A percentile compares a stretch with the other conserved stretches of the same genome.
phyloP scores from a whole-genome alignment of 2,797 vertebrate species.

The Myotis daubentonii region DNA sequence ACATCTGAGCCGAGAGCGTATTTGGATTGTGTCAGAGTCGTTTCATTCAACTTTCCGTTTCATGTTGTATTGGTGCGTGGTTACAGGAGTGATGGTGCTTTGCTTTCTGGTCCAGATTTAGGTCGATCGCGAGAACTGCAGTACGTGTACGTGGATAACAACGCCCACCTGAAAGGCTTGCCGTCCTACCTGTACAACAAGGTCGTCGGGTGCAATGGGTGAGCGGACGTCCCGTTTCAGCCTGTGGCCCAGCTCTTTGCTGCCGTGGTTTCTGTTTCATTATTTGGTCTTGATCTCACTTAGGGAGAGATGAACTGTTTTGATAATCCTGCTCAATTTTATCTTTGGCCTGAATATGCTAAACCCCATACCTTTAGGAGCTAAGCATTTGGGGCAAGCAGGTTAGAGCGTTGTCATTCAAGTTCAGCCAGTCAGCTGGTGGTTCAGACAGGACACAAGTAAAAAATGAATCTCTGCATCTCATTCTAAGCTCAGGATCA shows the following conservation, averaged over 20 bases:
- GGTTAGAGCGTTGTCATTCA: neutral
- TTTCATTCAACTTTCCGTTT: neutral
- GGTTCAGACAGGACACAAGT: neutral
- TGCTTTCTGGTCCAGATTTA: conserved; percentile 89
- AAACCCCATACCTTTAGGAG: neutral
- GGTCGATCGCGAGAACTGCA: conserved; percentile 96
- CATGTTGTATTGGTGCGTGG: neutral
- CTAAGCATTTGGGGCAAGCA: neutral
- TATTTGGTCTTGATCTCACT: conserved; percentile 34
- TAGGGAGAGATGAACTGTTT: neutral
- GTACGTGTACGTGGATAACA: conserved; percentile 97
- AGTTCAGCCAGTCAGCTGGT: neutral
- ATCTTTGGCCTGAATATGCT: conserved; percentile 56
- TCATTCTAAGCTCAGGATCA: neutral
- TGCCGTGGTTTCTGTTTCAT: neutral
- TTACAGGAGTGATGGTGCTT: neutral
- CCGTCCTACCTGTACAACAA: conserved; percentile 94
- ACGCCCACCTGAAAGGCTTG: conserved; percentile 91
- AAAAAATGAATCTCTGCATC: neutral
- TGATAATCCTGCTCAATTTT: conserved; percentile 37
- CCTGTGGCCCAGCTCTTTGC: neutral
- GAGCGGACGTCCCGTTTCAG: conserved; percentile 68
- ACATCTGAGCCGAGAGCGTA: neutral
- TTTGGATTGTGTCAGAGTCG: neutral
- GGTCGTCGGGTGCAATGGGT: conserved; percentile 93